Base-by-base conservation (phyloP, 2,113 vertebrate species). In the Sclerurus mexicanus region DNA sequence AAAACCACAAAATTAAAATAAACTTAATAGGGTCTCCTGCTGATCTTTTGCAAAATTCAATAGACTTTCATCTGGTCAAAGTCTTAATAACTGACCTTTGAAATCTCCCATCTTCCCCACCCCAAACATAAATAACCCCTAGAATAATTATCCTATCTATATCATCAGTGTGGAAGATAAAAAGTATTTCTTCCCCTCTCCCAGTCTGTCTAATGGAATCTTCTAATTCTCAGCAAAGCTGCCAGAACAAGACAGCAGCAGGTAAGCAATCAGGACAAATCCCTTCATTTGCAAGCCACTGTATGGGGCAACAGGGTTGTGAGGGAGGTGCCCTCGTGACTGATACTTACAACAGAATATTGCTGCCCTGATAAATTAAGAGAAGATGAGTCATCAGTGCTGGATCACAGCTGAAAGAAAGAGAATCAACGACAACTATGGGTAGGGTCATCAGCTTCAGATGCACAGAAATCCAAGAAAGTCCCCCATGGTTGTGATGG, bases 221-320 rank as follows among this genome's bases (percentile, higher is more conserved):
- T 39, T 68, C 39, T 66, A 14, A 52, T 47, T 68, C 46, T 18
- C 21, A 31, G 20, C 2, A 21, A 31, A 4, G 9, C 14, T 68
- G 11, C 19, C 40, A 59, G 44, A 42, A 28, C 0, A 1, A 74
- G 21, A 6, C 27, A 83, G 37, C 21, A 66, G 27, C 23, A 24
- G 2, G 25, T 40, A 59, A 44, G 19, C 16, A 88, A 9, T 14
- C 59, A 59, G 53, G 25, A 50, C 12, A 53, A 50, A 31, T 3
- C 9, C 6, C 13, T 78, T 14, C 8, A 4, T 25, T 56, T 49
- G 15, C 46, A 52, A 50, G 13, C 10, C 2, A 18, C 33, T 35
- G 1, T 11, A 10, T 2, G 14, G 25, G 30, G 14, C 12, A 37
- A 22, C 0, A 0, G 7, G 22, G 22, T 18, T 30, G 31, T 17